Evolutionary conservation across 2,113 vertebrate species (phyloP), one percentile per base, ranked within the genome.

Genomic region (Apeltes quadracus): DNA sequence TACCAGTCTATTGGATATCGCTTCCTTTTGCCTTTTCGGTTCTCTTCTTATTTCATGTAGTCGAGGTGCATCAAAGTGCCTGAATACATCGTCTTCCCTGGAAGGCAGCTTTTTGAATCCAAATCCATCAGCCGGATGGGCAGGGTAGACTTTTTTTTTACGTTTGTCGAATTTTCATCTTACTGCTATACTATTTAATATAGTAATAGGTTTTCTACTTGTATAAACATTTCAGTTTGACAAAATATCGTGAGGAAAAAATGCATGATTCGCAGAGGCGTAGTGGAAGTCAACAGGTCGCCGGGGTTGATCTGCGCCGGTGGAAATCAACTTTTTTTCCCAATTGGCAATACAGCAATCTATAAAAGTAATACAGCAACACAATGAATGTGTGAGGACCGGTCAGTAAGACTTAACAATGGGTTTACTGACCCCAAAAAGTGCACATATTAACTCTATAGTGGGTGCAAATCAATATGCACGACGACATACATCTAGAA

Each of bases 111-210:
- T 57, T 79, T 73, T 73, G 61, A 78, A 79, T 81, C 36, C 36
- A 72, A 38, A 83, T 71, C 74, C 65, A 87, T 84, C 74, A 76
- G 61, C 69, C 72, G 32, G 34, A 75, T n/a, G n/a, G n/a, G n/a
- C n/a, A n/a, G n/a, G n/a, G n/a, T n/a, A n/a, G n/a, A n/a, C n/a
- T n/a, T n/a, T n/a, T n/a, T n/a, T n/a, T n/a, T n/a, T n/a, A n/a
- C n/a, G n/a, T n/a, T n/a, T n/a, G n/a, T n/a, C n/a, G n/a, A n/a
- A n/a, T n/a, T 20, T 44, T 16, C n/a, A 7, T 55, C 10, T 55
- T 29, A 18, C 2, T 8, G 50, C 27, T 27, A 8, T 16, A 18
- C 7, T 29, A 29, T 9, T 48, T 2, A 48, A 48, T 48, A 48
- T 20, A 53, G 23, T 53, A 53, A 25, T 20, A n/a, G 1, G 20